These are phyloP conservation scores for Aphelenchoides besseyi DNA, from an alignment of 1,140 invertebrate species.

Conservation along the genomic window DNA sequence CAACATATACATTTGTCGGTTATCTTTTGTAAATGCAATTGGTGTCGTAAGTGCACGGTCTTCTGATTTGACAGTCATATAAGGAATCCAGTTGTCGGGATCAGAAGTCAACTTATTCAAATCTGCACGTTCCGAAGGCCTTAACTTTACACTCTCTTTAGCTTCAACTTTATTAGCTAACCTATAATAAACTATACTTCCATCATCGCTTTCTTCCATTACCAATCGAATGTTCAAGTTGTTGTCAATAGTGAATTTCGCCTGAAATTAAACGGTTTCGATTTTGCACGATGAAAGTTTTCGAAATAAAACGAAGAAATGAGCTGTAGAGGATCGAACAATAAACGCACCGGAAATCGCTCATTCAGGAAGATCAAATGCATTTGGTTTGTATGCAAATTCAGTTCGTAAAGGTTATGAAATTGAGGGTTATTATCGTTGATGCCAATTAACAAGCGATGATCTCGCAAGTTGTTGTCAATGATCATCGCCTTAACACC, in stretches of 20 bases:
- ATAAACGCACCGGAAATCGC: conserved; percentile 33
- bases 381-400: conserved; percentile 48
- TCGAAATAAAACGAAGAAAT: no score
- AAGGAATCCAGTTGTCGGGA: conserved; percentile 51
- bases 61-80: conserved; percentile 53
- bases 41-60: conserved; percentile 60
- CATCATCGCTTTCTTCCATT: conserved; percentile 53
- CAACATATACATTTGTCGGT: conserved; percentile 58
- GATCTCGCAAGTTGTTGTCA: conserved; percentile 44
- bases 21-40: conserved; percentile 56
- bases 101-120: conserved; percentile 49
- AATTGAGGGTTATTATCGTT: conserved; percentile 50
- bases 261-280: no score
- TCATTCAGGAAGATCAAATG: conserved; percentile 48
- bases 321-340: no score
- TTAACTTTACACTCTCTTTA: no score
- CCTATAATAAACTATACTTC: conserved; percentile 12
- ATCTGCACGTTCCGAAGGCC: conserved; percentile 50
- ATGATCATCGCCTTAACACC: conserved; percentile 50
- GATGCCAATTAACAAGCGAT: conserved; percentile 38
- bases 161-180: no score
- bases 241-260: conserved; percentile 59
- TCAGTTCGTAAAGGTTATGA: conserved; percentile 50
- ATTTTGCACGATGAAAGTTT: no score
- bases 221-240: conserved; percentile 56